Conservation (phyloP, 2,113 vertebrate species). For the Tachycineta bicolor region DNA sequence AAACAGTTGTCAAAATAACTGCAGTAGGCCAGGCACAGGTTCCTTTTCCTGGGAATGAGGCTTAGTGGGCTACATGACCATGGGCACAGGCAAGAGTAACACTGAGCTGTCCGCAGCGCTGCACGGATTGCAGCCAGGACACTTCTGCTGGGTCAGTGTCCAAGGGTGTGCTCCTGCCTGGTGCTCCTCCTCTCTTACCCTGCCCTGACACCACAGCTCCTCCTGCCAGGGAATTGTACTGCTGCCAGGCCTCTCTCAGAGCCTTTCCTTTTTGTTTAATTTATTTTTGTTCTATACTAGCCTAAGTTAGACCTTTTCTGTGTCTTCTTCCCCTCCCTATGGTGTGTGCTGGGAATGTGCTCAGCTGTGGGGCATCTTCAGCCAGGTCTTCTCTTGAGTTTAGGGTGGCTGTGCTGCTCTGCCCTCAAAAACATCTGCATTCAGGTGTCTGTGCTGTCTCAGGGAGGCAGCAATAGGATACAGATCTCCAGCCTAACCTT, state of each 20-base stretch:
- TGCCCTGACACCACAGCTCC: neutral
- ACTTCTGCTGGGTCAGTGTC: fast-evolving
- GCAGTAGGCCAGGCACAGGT: neutral
- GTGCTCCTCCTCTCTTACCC: neutral
- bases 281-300: neutral
- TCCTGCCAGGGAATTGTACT: neutral
- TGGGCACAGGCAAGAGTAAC: neutral
- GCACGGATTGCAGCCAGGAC: neutral
- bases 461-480: neutral
- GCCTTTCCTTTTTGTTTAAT: neutral
- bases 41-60: neutral
- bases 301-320: neutral
- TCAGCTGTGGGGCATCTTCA: neutral
- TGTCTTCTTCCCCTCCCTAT: neutral
- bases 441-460: neutral
- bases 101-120: neutral
- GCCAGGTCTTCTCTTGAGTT: neutral
- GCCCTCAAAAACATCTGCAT: neutral
- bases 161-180: fast-evolving
- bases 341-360: neutral
- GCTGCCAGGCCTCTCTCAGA: neutral
- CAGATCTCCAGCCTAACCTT: neutral
- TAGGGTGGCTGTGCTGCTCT: neutral
- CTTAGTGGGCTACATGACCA: neutral
- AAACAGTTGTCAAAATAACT: neutral